Base-by-base conservation (phyloP, 2,888 invertebrate genomes). In the Heliconius hortense region DNA sequence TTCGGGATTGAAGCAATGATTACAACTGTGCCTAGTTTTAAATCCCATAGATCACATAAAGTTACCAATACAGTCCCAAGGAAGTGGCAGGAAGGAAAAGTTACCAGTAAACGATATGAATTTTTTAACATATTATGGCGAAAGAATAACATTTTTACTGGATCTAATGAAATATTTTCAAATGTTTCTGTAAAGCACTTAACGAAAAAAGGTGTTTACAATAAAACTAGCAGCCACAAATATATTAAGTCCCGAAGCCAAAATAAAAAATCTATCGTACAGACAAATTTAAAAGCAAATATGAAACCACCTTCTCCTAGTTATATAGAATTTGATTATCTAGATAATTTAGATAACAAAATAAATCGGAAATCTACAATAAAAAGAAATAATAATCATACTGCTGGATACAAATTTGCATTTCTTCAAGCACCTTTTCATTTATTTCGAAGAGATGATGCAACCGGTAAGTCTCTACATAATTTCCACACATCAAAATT, bases 321-420 rank as follows among this genome's bases (percentile, higher is more conserved):
- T 82, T 89, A 83, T 68, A 92, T 92, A 72, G 92, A 93, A 82
- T 93, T 93, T 84, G 89, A 92, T 82, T 93, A 92, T 82, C 84
- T 89, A 75, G 89, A 92, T 78, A 87, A 90, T 71, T 79, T 78
- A 48, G 82, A 85, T 72, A 84, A 86, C 18, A 80, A 74, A 68
- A 15, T 76, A 1, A 83, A 81, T 75, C 76, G 77, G 15, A 53
- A 69, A 69, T 28, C 31, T 24, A 81, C 81, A 76, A 77, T 82
- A 24, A 72, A 53, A 59, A 28, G n/a, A 18, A 72, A 63, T 48
- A 76, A 75, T 63, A 31, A 73, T 31, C 28, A 13, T 5, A 69
- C 31, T 21, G 66, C 72, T 66, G 72, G 73, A 24, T 56, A 75
- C 21, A 79, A 76, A 62, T 60, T 76, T 43, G 76, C 73, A 48